Evolutionary conservation across 92 coral and sea anemone genomes (phyloP).

Genomic region (Blastomussa wellsi): DNA sequence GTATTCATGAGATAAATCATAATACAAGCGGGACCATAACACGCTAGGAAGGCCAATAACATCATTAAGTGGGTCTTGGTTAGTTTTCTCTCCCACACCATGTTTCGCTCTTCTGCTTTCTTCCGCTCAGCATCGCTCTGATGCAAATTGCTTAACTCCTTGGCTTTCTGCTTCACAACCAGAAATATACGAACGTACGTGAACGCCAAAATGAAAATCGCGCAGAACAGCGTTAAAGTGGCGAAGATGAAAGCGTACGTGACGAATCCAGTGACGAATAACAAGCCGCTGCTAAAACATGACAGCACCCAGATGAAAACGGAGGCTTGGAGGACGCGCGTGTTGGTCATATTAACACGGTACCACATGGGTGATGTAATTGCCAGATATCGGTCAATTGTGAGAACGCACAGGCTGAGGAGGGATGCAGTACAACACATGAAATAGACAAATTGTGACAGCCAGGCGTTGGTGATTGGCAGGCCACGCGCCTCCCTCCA

Average conservation of each 20-base stretch:
- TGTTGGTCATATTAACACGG: conserved; percentile 50
- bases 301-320: conserved; percentile 55
- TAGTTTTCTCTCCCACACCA: conserved; percentile 60
- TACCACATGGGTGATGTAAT: conserved; percentile 64
- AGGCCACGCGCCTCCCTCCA: conserved; percentile 41
- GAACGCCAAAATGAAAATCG: conserved; percentile 66
- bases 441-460: conserved; percentile 62
- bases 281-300: conserved; percentile 31
- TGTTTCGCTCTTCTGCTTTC: conserved; percentile 58
- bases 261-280: conserved; percentile 51
- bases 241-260: conserved; percentile 65
- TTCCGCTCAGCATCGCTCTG: conserved; percentile 50
- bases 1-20: conserved; percentile 78
- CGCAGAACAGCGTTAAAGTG: conserved; percentile 64
- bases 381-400: conserved; percentile 65
- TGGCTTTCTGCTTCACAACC: conserved; percentile 49
- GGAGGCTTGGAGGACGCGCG: conserved; percentile 49
- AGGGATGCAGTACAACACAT: conserved; percentile 66
- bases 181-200: conserved; percentile 69
- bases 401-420: conserved; percentile 56
- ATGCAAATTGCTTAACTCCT: conserved; percentile 40
- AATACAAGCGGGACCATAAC: conserved; percentile 66
- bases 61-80: conserved; percentile 68
- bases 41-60: conserved; percentile 66
- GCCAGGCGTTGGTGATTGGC: conserved; percentile 36